Percentiles rank a stretch among this genome's conserved stretches.
phyloP scores from a whole-genome alignment of 2,888 invertebrate species.

The Epinotia demarniana region DNA sequence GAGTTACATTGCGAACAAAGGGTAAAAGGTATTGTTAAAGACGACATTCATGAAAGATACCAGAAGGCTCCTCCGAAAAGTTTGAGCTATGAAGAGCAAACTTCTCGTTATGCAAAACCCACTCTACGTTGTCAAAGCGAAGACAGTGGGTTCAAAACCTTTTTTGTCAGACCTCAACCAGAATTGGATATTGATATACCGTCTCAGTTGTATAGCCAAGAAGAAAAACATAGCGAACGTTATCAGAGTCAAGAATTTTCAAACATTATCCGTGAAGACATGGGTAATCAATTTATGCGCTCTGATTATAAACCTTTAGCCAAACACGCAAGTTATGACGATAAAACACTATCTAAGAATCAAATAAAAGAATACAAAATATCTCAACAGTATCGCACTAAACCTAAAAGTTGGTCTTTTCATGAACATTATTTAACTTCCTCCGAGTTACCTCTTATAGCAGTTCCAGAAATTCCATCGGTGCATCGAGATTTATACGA shows the following conservation, averaged over 20 bases:
- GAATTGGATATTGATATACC: constrained; percentile 85
- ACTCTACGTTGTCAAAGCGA: constrained; percentile 86
- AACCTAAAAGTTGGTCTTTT: constrained; percentile 87
- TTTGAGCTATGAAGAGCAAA: constrained; percentile 78
- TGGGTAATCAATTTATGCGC: constrained; percentile 72
- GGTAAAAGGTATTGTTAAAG: constrained; percentile 65
- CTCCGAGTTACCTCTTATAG: constrained; percentile 81
- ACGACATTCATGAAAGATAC: constrained; percentile 68
- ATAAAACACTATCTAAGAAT: constrained; percentile 86
- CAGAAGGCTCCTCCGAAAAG: constrained; percentile 79
- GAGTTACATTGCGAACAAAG: constrained; percentile 74
- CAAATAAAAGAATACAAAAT: constrained; percentile 87
- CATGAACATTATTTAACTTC: constrained; percentile 86
- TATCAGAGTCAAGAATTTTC: constrained; percentile 88
- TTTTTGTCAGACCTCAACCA: constrained; percentile 75
- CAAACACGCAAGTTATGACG: constrained; percentile 87
- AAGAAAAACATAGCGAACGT: constrained; percentile 86
- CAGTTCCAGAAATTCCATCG: constrained; percentile 82
- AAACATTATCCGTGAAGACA: constrained; percentile 74
- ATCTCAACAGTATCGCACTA: constrained; percentile 82
- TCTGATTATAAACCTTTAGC: constrained; percentile 85
- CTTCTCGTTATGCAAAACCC: constrained; percentile 77
- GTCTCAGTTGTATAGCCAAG: constrained; percentile 85
- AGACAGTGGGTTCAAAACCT: constrained; percentile 80
- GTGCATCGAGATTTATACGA: constrained; percentile 78